Evolutionary conservation across 37 sponge, comb jelly and placozoan genomes (phyloP), one percentile per base, ranked within the genome.

Genomic region (Tethya wilhelma): DNA sequence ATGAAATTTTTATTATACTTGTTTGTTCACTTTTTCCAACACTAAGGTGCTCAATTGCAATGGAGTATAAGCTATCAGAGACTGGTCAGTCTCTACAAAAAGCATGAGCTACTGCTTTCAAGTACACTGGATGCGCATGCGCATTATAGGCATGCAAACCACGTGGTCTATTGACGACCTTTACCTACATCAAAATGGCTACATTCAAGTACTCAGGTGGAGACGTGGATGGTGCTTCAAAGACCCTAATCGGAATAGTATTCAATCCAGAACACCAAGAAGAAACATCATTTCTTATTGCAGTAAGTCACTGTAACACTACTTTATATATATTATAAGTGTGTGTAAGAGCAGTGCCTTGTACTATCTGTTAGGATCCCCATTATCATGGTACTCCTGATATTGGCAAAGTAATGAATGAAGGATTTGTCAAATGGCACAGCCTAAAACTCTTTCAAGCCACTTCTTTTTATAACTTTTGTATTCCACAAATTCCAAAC

Each of bases 221-320:
- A 20, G 78, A 90, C 66, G 40, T 79, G 62, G 87, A 86, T 63
- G 87, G 66, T 39, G 78, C 83, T 33, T 81, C 87, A 33, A 86
- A 82, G 56, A 91, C 79, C 8, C 62, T 86, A 34, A 46, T 84
- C 59, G 90, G 90, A 6, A 28, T 90, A 26, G 22, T 45, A 40
- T 25, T 49, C 7, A 41, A 79, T 20, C 64, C 36, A 14, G 26
- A 0, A 20, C 33, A 37, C 7, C 44, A 19, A 30, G 38, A 56
- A 22, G 36, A 37, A 1, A 55, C 70, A 0, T 2, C 3, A 0
- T 83, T 83, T 23, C 74, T 83, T 3, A 73, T 83, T 34, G 83
- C 83, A 40, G 83, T 83, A 36, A 65, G 83, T 44, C n/a, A 36
- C 40, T n/a, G 41, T 44, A 71, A 7, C 40, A 9, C 37, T 45